Conservation (phyloP, 1,140 invertebrate genomes). For the Venturia canescens region DNA sequence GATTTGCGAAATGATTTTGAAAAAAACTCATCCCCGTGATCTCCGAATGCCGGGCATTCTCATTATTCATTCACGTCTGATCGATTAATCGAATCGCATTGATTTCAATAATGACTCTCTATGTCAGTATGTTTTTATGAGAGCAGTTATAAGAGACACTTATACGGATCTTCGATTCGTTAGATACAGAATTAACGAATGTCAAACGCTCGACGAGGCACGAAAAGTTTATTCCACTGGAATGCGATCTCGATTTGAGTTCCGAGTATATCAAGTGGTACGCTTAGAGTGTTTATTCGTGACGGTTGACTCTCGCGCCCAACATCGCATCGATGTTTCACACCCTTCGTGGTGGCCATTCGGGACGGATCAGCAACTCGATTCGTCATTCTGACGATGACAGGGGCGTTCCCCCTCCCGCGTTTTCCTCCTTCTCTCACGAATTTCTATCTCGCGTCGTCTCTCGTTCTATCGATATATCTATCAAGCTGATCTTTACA, state of each 20-base stretch:
- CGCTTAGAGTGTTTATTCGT: conserved; percentile 20
- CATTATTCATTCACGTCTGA: conserved; percentile 15
- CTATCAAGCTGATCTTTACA: conserved; percentile 38
- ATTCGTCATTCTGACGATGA: conserved; percentile 66
- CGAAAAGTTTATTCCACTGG: conserved; percentile 29
- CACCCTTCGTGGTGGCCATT: conserved; percentile 67
- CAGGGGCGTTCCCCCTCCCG: conserved; percentile 39
- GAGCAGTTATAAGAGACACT: neutral
- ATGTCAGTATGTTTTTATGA: neutral
- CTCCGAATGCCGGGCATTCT: neutral
- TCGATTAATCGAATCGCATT: neutral
- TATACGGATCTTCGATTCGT: conserved; percentile 29
- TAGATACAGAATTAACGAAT: conserved; percentile 30
- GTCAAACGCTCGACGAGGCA: neutral
- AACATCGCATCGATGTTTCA: conserved; percentile 60
- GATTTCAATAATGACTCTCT: neutral
- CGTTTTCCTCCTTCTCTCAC: conserved; percentile 39
- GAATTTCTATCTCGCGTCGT: conserved; percentile 32
- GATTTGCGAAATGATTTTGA: neutral
- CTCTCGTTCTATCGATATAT: conserved; percentile 36
- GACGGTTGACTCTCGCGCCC: conserved; percentile 18
- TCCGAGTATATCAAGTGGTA: conserved; percentile 33
- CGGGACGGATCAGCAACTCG: conserved; percentile 68
- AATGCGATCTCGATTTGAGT: conserved; percentile 37
- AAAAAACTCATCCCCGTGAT: neutral